Conservation (phyloP, 2,888 invertebrate genomes). For the Danaus chrysippus region DNA sequence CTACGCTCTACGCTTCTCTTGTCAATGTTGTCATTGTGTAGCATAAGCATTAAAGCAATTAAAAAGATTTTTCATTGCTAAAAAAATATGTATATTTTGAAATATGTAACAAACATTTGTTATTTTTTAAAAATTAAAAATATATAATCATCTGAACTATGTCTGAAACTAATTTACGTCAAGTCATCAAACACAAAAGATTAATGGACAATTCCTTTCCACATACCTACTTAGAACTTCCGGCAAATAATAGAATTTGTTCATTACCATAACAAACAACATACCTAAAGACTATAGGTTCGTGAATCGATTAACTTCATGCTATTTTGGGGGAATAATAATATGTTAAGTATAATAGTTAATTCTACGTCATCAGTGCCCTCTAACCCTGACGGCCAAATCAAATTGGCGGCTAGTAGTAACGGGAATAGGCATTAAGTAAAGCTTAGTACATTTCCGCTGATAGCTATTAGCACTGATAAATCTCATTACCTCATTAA, state of each 20-base stretch:
- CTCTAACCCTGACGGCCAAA: slow-evolving; percentile 1
- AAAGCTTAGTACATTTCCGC: slow-evolving; percentile 22
- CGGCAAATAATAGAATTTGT: background rate
- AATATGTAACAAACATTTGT: too few relatives aligned
- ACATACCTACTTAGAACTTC: background rate
- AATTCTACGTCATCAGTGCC: slow-evolving; percentile 5
- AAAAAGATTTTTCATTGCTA: background rate
- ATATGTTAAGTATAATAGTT: slow-evolving; percentile 10
- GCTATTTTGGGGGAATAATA: slow-evolving; percentile 1
- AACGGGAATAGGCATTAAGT: slow-evolving; percentile 16
- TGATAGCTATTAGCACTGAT: slow-evolving; percentile 27
- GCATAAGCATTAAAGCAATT: slow-evolving; percentile 13
- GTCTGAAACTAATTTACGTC: background rate
- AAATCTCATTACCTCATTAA: slow-evolving; percentile 28
- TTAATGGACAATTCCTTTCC: background rate
- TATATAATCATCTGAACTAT: slow-evolving; percentile 2
- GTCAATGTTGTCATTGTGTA: too few relatives aligned
- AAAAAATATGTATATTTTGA: too few relatives aligned
- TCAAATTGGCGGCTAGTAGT: slow-evolving; percentile 7
- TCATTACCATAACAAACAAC: background rate
- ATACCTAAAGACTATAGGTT: too few relatives aligned
- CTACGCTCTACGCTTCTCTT: background rate
- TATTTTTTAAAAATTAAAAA: background rate
- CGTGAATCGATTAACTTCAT: background rate
- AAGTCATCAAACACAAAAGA: slow-evolving; percentile 1